phyloP scores from a whole-genome alignment of 37 sponge, comb jelly and placozoan species.

The Spongilla lacustris region DNA sequence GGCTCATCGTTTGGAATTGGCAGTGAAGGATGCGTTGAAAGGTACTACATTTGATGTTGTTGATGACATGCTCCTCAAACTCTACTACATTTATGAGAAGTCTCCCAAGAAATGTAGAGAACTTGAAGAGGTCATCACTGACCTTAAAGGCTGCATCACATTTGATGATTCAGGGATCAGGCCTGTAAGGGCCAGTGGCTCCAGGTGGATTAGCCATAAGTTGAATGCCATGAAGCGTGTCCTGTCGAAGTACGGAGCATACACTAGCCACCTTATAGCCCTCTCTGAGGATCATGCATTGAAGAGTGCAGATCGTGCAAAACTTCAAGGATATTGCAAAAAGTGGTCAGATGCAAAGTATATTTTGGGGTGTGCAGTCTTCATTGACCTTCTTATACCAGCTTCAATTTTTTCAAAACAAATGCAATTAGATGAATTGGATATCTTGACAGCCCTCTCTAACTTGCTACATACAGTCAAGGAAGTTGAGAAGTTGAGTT shows the following conservation, averaged over 20 bases:
- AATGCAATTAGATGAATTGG: constrained; percentile 50
- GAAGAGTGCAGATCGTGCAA: constrained; percentile 57
- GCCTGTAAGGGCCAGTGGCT: constrained; percentile 50
- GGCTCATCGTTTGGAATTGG: constrained; percentile 64
- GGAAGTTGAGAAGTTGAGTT: constrained; percentile 35
- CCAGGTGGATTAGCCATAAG: constrained; percentile 54
- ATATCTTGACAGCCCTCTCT: constrained; percentile 30
- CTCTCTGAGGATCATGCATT: constrained; percentile 53
- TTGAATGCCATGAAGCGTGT: constrained; percentile 13
- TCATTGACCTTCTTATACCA: constrained; percentile 47
- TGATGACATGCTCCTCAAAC: constrained; percentile 65
- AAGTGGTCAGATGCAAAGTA: constrained; percentile 74
- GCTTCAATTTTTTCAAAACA: constrained; percentile 53
- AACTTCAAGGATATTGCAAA: constrained; percentile 47
- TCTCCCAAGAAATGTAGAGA: constrained; percentile 67
- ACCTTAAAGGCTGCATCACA: constrained; percentile 35
- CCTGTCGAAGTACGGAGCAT: constrained; percentile 56
- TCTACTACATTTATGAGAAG: constrained; percentile 70
- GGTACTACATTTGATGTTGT: constrained; percentile 65
- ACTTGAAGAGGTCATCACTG: constrained; percentile 51
- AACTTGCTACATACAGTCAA: constrained; percentile 31
- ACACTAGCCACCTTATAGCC: constrained; percentile 46
- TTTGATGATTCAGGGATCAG: constrained; percentile 53
- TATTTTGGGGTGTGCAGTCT: constrained; percentile 73
- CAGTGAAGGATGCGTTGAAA: constrained; percentile 68